Percentiles rank a stretch among this genome's conserved stretches.
phyloP scores from a whole-genome alignment of 2,113 vertebrate genomes.

The Meleagris gallopavo region DNA sequence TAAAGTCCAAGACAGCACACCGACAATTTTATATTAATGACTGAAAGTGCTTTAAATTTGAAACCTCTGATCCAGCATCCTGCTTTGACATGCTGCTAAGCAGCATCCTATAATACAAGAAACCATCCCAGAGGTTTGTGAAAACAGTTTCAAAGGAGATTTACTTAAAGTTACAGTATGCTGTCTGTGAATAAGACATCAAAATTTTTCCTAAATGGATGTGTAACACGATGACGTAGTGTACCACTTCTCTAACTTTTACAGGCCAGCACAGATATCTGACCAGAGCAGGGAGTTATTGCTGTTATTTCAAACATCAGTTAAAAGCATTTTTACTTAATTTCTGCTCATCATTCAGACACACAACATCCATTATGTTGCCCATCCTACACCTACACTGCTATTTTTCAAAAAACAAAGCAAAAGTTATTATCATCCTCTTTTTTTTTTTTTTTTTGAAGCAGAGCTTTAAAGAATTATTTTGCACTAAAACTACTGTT shows the following conservation, averaged over 20 bases:
- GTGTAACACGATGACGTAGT: not conserved
- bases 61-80: not conserved
- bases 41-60: not conserved
- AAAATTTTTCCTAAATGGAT: not conserved
- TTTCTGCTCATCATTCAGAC: not conserved
- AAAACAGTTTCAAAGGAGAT: not conserved
- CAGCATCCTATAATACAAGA: not conserved
- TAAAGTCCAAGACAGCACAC: not conserved
- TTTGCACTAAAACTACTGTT: not conserved
- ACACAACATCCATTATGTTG: not conserved
- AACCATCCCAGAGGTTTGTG: not conserved
- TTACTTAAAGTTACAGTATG: not conserved
- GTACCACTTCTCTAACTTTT: not conserved
- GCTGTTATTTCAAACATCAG: not conserved
- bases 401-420: not conserved
- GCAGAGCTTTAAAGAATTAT: not conserved
- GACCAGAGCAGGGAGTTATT: not conserved
- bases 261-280: not conserved
- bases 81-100: not conserved
- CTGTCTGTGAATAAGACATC: not conserved
- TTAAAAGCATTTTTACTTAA: not conserved
- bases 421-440: not conserved
- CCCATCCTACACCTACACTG: accelerated
- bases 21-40: not conserved
- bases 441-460: not conserved